A percentile compares a stretch with the other conserved stretches of the same genome.
Evolutionary conservation across 1,140 invertebrate species (phyloP).

Genomic region (Tribolium castaneum): DNA sequence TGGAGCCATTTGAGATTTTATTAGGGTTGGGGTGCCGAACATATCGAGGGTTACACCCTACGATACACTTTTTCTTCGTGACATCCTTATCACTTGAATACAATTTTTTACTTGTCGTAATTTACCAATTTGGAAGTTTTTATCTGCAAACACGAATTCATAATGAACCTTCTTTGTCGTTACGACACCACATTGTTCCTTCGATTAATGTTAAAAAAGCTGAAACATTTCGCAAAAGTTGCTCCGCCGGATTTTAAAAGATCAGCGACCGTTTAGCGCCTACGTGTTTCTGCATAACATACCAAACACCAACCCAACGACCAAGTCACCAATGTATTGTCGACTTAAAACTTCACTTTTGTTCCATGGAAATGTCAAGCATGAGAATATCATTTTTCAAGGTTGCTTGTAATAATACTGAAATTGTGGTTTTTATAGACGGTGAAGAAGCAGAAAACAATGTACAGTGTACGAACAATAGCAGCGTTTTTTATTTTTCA

Average conservation of each 20-base stretch:
- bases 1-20: too few relatives aligned
- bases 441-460: not conserved
- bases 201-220: slow-evolving; percentile 9
- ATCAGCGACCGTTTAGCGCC: slow-evolving; percentile 39
- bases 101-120: too few relatives aligned
- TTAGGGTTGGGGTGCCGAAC: too few relatives aligned
- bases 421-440: not conserved
- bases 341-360: slow-evolving; percentile 1
- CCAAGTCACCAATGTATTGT: not conserved
- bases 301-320: slow-evolving; percentile 5
- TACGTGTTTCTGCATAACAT: slow-evolving; percentile 20
- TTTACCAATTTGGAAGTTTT: too few relatives aligned
- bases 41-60: too few relatives aligned
- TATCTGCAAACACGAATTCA: not conserved
- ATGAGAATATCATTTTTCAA: slow-evolving; percentile 5
- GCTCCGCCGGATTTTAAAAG: slow-evolving; percentile 40
- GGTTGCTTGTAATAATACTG: not conserved
- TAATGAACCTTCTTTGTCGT: not conserved
- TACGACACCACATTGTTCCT: slow-evolving; percentile 4
- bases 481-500: not conserved
- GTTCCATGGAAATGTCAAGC: slow-evolving; percentile 23
- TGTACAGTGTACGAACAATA: not conserved
- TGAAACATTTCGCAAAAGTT: slow-evolving; percentile 32
- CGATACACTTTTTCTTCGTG: too few relatives aligned
- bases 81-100: too few relatives aligned